A percentile compares a stretch with the other conserved stretches of the same genome.
These are phyloP conservation scores for Euplexia lucipara DNA, from an alignment of 2,888 invertebrate species.

Conservation along the genomic window DNA sequence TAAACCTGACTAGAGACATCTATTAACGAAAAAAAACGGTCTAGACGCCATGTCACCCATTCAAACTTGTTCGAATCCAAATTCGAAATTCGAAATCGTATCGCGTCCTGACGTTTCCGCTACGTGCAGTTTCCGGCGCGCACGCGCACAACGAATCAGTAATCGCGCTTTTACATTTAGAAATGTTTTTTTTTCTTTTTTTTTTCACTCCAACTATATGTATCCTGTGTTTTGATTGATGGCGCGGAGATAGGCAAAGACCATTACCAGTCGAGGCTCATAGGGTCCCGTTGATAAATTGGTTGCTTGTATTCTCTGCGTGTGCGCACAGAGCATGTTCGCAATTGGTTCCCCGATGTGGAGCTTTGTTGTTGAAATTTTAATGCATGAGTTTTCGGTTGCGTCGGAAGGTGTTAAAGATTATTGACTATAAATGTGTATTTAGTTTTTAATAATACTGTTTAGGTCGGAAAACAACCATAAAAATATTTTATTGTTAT, in stretches of 20 bases:
- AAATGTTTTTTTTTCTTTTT: conserved; percentile 70
- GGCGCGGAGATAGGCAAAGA: conserved; percentile 82
- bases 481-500: not conserved
- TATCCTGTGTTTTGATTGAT: conserved; percentile 89
- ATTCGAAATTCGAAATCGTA: conserved; percentile 90
- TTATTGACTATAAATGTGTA: conserved; percentile 49
- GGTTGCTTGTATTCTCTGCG: conserved; percentile 80
- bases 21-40: conserved; percentile 75
- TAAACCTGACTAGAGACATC: conserved; percentile 63
- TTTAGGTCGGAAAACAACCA: conserved; percentile 20
- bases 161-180: conserved; percentile 81
- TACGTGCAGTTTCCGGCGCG: conserved; percentile 88
- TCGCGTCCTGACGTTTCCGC: conserved; percentile 90
- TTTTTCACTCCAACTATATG: conserved; percentile 78
- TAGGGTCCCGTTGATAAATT: conserved; percentile 81
- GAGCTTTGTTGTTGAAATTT: conserved; percentile 64
- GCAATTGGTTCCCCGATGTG: conserved; percentile 77
- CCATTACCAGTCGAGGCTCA: conserved; percentile 80
- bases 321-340: conserved; percentile 73
- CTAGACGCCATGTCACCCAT: conserved; percentile 82
- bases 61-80: conserved; percentile 84
- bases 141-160: conserved; percentile 86
- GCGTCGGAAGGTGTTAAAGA: conserved; percentile 54
- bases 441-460: conserved; percentile 40
- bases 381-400: conserved; percentile 61